These are phyloP conservation scores for Amiota mariae DNA, from an alignment of 2,888 invertebrate genomes.

Conservation along the genomic window DNA sequence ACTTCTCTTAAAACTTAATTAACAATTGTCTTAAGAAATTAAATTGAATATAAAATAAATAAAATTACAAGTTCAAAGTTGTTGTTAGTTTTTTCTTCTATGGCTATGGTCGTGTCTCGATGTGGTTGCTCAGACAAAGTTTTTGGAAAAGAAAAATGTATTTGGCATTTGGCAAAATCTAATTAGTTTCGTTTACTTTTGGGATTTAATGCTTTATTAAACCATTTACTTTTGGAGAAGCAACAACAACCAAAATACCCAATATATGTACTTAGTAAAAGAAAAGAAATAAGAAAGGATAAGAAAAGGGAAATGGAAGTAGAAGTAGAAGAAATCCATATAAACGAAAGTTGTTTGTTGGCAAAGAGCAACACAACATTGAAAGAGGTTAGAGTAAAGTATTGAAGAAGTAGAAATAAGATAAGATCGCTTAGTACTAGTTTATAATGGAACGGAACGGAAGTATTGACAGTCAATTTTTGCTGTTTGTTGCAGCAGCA, in stretches of 20 bases:
- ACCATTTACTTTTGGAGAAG: slow-evolving; percentile 27
- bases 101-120: too few species aligned
- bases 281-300: neutral
- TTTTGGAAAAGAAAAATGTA: neutral
- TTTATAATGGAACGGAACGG: slow-evolving; percentile 39
- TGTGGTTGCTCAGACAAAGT: too few species aligned
- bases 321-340: neutral
- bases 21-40: too few species aligned
- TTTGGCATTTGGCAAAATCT: slow-evolving; percentile 50
- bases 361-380: neutral
- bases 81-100: too few species aligned
- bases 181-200: slow-evolving; percentile 67
- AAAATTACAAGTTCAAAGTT: too few species aligned
- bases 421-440: slow-evolving; percentile 9
- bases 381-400: too few species aligned
- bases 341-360: neutral
- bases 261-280: neutral
- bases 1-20: neutral
- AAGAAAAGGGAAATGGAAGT: neutral
- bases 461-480: slow-evolving; percentile 44
- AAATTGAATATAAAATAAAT: too few species aligned
- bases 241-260: neutral
- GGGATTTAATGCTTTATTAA: slow-evolving; percentile 53
- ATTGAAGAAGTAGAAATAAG: neutral
- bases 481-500: neutral